Conservation (phyloP, 2,113 vertebrate genomes). For the Nerophis ophidion region DNA sequence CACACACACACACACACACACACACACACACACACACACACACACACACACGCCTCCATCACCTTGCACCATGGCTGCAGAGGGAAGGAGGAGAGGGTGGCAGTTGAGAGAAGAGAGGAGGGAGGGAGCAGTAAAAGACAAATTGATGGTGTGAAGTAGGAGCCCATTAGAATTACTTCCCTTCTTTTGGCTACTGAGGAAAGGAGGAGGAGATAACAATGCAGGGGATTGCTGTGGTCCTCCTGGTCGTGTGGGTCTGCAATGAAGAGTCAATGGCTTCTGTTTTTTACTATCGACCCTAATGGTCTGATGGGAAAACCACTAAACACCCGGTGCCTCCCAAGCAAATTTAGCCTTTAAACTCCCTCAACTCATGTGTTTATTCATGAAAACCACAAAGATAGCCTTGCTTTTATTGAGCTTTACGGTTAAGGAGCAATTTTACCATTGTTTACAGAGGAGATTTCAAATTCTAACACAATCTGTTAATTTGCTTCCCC, state of each 20-base stretch:
- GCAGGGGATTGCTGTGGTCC: constrained; percentile 34
- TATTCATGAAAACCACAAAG: not conserved
- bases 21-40: constrained; percentile 34
- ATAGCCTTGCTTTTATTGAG: not conserved
- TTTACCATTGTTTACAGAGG: not conserved
- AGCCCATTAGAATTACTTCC: constrained; percentile 48
- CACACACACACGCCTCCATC: constrained; percentile 61
- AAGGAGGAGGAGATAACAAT: constrained; percentile 45
- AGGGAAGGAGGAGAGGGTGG: constrained; percentile 18
- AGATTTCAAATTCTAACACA: not conserved
- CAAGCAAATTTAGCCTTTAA: constrained; percentile 7
- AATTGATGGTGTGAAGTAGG: constrained; percentile 58
- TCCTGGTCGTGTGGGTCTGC: constrained; percentile 29
- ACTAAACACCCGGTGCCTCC: constrained; percentile 3
- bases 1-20: constrained; percentile 31
- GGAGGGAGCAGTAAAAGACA: constrained; percentile 49
- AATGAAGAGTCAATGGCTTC: constrained; percentile 32
- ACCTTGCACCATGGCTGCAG: constrained; percentile 55
- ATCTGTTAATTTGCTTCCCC: not conserved
- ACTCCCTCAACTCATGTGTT: not conserved
- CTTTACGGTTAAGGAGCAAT: not conserved
- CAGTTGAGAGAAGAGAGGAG: constrained; percentile 12
- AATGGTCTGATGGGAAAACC: constrained; percentile 19
- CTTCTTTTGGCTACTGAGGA: constrained; percentile 41
- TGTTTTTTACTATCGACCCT: not conserved